Evolutionary conservation across 2,888 invertebrate species (phyloP).

Genomic region (Vanessa cardui): DNA sequence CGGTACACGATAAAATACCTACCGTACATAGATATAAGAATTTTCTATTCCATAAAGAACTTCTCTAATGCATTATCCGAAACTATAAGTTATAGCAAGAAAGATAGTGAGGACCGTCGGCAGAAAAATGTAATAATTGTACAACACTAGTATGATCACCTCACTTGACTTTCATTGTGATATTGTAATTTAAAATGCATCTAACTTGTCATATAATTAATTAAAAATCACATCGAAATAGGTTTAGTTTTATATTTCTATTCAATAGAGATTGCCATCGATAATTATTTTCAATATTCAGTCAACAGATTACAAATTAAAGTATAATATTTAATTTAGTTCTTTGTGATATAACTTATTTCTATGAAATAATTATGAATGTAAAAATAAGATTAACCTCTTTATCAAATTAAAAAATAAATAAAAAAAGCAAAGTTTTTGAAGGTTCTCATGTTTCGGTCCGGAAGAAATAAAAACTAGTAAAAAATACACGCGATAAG

Average conservation of each 20-base stretch:
- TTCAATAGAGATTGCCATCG: no score
- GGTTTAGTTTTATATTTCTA: no score
- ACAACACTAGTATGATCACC: neutral
- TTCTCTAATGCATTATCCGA: slow-evolving; percentile 82
- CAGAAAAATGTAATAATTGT: slow-evolving; percentile 44
- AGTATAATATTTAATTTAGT: no score
- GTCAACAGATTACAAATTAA: no score
- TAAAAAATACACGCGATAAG: slow-evolving; percentile 41
- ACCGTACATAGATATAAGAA: slow-evolving; percentile 67
- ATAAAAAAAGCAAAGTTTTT: neutral
- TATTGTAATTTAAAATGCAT: neutral
- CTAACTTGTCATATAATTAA: neutral
- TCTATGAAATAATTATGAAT: no score
- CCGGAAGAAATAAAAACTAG: slow-evolving; percentile 22
- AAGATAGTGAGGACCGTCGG: slow-evolving; percentile 65
- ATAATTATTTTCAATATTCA: no score
- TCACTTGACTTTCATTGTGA: neutral
- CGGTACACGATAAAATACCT: slow-evolving; percentile 55
- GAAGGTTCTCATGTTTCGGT: slow-evolving; percentile 11
- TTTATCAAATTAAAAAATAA: neutral
- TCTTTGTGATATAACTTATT: no score
- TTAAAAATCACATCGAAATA: neutral
- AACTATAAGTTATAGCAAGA: slow-evolving; percentile 78
- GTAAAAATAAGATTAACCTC: neutral
- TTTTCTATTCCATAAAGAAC: slow-evolving; percentile 77